A percentile compares a stretch with the other conserved stretches of the same genome.
Evolutionary conservation across 2,888 invertebrate genomes (phyloP).

Genomic region (Polydesmus complanatus): DNA sequence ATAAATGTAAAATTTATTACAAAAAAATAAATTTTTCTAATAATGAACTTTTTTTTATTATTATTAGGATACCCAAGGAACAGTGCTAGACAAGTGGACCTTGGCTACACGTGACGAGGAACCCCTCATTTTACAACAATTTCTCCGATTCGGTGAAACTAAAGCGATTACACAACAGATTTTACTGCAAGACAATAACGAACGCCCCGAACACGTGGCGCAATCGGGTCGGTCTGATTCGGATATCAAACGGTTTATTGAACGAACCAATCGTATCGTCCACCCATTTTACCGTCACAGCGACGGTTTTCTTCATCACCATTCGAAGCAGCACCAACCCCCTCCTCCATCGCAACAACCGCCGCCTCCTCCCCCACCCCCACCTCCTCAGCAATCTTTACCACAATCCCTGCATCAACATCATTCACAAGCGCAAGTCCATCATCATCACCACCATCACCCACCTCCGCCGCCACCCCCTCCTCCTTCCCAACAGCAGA

Average conservation of each 20-base stretch:
- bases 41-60: constrained; percentile 28
- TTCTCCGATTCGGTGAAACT: constrained; percentile 77
- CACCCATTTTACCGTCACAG: constrained; percentile 19
- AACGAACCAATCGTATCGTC: constrained; percentile 31
- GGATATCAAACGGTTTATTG: constrained; percentile 44
- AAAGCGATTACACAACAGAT: constrained; percentile 60
- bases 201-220: constrained; percentile 22
- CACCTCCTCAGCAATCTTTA: constrained; percentile 28
- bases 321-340: constrained; percentile 19
- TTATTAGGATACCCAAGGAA: constrained; percentile 62
- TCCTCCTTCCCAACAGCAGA: constrained; percentile 33
- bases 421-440: constrained; percentile 19
- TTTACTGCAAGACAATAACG: constrained; percentile 33
- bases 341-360: constrained; percentile 23
- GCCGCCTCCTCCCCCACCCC: constrained; percentile 20
- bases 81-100: constrained; percentile 74
- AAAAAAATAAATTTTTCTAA: neutral
- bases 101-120: constrained; percentile 78
- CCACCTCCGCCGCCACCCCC: constrained; percentile 21
- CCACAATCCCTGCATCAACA: constrained; percentile 25
- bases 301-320: constrained; percentile 21
- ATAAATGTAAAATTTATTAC: neutral
- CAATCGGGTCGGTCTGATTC: constrained; percentile 32
- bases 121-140: constrained; percentile 79
- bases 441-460: constrained; percentile 28